Conservation (phyloP, 2,797 vertebrate species). For the Eutrigla gurnardus region DNA sequence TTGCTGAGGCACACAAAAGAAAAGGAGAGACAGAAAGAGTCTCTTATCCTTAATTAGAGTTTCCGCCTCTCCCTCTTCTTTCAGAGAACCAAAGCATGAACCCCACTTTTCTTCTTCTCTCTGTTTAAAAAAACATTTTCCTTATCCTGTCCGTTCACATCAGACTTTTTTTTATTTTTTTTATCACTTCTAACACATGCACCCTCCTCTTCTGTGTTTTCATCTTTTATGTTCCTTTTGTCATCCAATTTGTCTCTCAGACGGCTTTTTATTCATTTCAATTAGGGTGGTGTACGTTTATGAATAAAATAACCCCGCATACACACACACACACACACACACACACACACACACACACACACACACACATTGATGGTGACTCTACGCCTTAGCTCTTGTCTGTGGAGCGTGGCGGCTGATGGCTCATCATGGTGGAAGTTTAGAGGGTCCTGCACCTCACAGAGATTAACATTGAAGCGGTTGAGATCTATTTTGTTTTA, state of each 20-base stretch:
- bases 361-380: conserved; percentile 15
- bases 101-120: background rate
- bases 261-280: conserved; percentile 6
- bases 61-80: conserved; percentile 66
- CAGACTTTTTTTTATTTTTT: conserved; percentile 10
- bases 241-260: conserved; percentile 35
- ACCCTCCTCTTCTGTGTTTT: conserved; percentile 9
- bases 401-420: conserved; percentile 51
- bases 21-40: conserved; percentile 70
- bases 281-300: conserved; percentile 8
- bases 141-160: conserved; percentile 14
- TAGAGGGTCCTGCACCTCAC: conserved; percentile 47
- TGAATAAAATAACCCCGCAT: conserved; percentile 29
- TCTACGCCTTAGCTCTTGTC: conserved; percentile 28
- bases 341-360: conserved; percentile 2
- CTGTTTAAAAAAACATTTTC: conserved; percentile 38
- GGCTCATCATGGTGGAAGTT: conserved; percentile 59
- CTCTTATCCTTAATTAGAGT: conserved; percentile 82
- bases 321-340: conserved; percentile 11
- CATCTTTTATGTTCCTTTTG: conserved; percentile 18
- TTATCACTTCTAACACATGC: conserved; percentile 1
- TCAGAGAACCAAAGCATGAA: conserved; percentile 55
- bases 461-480: conserved; percentile 60
- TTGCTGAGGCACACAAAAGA: conserved; percentile 83
- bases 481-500: conserved; percentile 32